Evolutionary conservation across 1,140 invertebrate species (phyloP), one percentile per base, ranked within the genome.

Genomic region (Drosophila eugracilis): DNA sequence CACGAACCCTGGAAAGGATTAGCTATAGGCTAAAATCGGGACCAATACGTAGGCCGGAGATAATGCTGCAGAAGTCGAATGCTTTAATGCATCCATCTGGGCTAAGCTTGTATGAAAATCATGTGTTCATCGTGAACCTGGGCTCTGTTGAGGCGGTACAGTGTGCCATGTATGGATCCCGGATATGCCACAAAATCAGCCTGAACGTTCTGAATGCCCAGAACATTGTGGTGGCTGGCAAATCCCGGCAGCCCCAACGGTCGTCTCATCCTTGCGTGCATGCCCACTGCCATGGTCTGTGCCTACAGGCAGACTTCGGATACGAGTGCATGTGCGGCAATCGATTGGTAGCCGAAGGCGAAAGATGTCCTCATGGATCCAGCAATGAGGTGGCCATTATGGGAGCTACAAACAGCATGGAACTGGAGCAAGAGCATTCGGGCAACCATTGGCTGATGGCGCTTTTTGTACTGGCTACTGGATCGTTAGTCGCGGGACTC

Each of bases 91-190:
- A 91, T 34, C 93, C 92, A 0, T 89, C 89, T 1, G 91, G 92
- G 0, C 73, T 95, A 1, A 92, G 89, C n/a, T 75, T 95, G 9
- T 95, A 93, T 78, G 94, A 95, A 79, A 93, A 95, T 74, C 86
- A 93, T 37, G 86, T 94, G 1, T 95, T 94, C 72, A 94, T 93
- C 78, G 77, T 94, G 0, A 92, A 91, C 12, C 81, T 89, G 15
- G 91, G 92, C 14, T 89, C 92, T 1, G 91, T 80, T 42, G 91
- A 92, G 28, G 84, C 95, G 17, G 89, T 89, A 30, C 93, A 93
- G 41, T 95, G 94, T 74, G 88, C 92, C 6, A 74, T 95, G 0
- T 93, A 92, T 49, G 93, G 90, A 0, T 34, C 76, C 2, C 89
- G 91, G 2, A 63, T 48, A 0, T 95, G 94, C 60, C 71, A 91